Percentiles rank a stretch among this genome's conserved stretches.
Evolutionary conservation across 2,113 vertebrate genomes (phyloP).

Genomic region (Synchiropus splendidus): DNA sequence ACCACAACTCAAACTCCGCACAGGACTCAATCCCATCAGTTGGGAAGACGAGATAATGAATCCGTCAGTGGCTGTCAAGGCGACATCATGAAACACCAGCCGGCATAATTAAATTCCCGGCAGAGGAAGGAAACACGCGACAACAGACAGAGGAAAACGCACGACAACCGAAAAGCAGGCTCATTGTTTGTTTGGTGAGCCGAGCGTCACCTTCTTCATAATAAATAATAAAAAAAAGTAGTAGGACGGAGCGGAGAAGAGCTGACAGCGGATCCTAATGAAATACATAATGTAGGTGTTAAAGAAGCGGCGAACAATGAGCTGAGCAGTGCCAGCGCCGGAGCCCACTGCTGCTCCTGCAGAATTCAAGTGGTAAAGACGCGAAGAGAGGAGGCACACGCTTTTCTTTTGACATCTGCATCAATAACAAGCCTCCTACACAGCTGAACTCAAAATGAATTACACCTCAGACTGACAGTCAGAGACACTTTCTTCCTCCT

Average conservation of each 20-base stretch:
- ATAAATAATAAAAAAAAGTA: slow-evolving; percentile 9
- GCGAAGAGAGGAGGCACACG: too few species aligned
- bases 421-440: slow-evolving; percentile 51
- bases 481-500: slow-evolving; percentile 10
- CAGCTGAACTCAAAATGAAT: slow-evolving; percentile 43
- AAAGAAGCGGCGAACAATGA: slow-evolving; percentile 49
- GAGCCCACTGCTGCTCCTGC: slow-evolving; percentile 22
- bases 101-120: slow-evolving; percentile 63
- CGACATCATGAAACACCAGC: slow-evolving; percentile 66
- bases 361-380: slow-evolving; percentile 29
- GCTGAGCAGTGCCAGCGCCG: slow-evolving; percentile 24
- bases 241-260: slow-evolving; percentile 38
- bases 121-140: slow-evolving; percentile 31
- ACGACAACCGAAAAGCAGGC: slow-evolving; percentile 38
- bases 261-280: slow-evolving; percentile 55
- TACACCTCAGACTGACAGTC: slow-evolving; percentile 35
- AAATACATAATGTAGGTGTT: slow-evolving; percentile 64
- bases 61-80: slow-evolving; percentile 60
- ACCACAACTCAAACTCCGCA: too few species aligned
- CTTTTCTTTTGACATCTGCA: slow-evolving; percentile 41
- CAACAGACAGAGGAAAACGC: slow-evolving; percentile 36
- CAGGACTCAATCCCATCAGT: slow-evolving; percentile 30
- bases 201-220: slow-evolving; percentile 1
- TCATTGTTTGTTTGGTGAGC: slow-evolving; percentile 41
- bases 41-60: slow-evolving; percentile 68